Conservation (phyloP, 2,113 vertebrate species). For the Gila orcuttii region DNA sequence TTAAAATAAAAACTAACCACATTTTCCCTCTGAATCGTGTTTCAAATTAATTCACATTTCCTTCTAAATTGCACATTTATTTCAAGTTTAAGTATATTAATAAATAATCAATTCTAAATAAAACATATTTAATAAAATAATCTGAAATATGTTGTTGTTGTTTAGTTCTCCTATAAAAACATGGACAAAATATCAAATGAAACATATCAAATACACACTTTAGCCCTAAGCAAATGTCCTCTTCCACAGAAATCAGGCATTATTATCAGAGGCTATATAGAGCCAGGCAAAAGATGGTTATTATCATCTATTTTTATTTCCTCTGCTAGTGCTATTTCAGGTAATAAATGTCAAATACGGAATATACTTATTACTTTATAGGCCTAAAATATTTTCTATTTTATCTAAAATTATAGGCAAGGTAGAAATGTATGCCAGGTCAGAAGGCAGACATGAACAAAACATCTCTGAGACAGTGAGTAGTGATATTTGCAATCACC, state of each 20-base stretch:
- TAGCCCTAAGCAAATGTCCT: neutral
- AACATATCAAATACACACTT: neutral
- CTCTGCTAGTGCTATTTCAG: no score
- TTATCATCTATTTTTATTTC: neutral
- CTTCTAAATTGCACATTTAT: no score
- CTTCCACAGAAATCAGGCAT: neutral
- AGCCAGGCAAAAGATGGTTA: neutral
- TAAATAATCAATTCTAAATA: neutral
- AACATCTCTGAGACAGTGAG: neutral
- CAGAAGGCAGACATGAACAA: neutral
- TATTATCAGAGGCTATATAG: neutral
- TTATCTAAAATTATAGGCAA: neutral
- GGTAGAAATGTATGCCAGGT: neutral
- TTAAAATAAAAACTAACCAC: no score
- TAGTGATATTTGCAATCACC: no score
- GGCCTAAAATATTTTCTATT: neutral
- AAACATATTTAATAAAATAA: neutral
- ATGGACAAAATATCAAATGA: neutral
- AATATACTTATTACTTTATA: neutral
- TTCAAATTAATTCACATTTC: no score
- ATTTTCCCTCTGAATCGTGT: neutral
- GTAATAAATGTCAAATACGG: no score
- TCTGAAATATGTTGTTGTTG: neutral
- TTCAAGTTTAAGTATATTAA: no score
- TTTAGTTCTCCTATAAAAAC: neutral